phyloP scores from a whole-genome alignment of 2,888 invertebrate species.

The Habrosyne pyritoides region DNA sequence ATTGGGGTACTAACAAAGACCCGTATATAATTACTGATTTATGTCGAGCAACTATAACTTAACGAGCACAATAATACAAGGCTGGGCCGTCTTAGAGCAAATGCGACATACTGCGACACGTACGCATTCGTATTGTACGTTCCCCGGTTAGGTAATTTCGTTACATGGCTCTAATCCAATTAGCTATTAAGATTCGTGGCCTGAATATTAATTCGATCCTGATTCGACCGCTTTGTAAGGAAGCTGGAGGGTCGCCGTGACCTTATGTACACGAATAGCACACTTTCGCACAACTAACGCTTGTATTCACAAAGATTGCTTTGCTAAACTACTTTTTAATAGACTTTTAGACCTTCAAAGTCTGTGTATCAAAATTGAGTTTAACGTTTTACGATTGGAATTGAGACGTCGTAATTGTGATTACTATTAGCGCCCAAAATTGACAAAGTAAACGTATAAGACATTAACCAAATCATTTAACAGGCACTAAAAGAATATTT shows the following conservation, averaged over 20 bases:
- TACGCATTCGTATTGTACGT: conserved; percentile 70
- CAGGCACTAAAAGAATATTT: too few species aligned
- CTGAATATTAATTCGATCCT: conserved; percentile 78
- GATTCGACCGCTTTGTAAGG: conserved; percentile 68
- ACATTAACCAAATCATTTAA: too few species aligned
- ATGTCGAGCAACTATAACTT: conserved; percentile 57
- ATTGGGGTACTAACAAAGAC: conserved; percentile 47
- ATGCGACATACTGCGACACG: conserved; percentile 57
- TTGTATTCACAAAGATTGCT: conserved; percentile 24
- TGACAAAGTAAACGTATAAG: too few species aligned
- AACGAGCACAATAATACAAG: conserved; percentile 61
- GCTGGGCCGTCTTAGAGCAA: conserved; percentile 22
- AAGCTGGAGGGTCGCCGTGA: conserved; percentile 49
- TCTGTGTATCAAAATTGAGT: too few species aligned
- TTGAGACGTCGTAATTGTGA: too few species aligned
- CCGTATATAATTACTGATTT: conserved; percentile 73
- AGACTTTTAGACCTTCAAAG: background rate
- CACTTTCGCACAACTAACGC: conserved; percentile 27
- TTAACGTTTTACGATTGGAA: too few species aligned
- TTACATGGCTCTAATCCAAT: conserved; percentile 82
- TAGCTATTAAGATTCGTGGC: conserved; percentile 82
- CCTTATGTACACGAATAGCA: conserved; percentile 56
- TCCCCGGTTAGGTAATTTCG: conserved; percentile 79
- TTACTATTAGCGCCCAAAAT: too few species aligned
- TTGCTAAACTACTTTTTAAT: background rate